Conservation (phyloP, 2,888 invertebrate species). For the Melanostoma mellinum region DNA sequence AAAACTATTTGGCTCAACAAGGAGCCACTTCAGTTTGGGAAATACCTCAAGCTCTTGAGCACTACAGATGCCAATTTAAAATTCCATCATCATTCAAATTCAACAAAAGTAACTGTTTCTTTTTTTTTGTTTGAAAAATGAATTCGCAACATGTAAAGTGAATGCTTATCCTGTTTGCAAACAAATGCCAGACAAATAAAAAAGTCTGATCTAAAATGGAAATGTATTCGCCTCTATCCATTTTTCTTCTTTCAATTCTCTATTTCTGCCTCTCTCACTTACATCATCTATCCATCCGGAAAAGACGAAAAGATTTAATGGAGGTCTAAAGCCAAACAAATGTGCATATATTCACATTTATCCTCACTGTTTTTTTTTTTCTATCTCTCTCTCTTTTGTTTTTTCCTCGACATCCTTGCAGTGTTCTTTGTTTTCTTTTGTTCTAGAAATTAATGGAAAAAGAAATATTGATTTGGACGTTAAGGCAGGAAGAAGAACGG, state of each 20-base stretch:
- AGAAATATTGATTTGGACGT: conserved; percentile 57
- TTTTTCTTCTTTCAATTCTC: conserved; percentile 24
- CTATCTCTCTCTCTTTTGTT: neutral
- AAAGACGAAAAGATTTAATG: conserved; percentile 64
- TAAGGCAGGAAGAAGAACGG: neutral
- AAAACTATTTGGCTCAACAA: too few species aligned
- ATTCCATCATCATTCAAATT: conserved; percentile 63
- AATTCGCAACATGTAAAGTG: conserved; percentile 67
- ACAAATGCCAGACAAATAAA: conserved; percentile 58
- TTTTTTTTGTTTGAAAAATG: conserved; percentile 26
- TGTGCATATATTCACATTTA: conserved; percentile 67
- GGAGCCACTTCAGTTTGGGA: neutral
- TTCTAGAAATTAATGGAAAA: conserved; percentile 68
- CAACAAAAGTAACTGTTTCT: conserved; percentile 20
- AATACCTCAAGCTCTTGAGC: conserved; percentile 8
- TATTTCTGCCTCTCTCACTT: conserved; percentile 8
- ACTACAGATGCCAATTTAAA: conserved; percentile 35
- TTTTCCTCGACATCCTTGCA: conserved; percentile 25
- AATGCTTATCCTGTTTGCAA: conserved; percentile 52
- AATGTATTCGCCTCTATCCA: conserved; percentile 62
- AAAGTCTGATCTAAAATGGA: conserved; percentile 65
- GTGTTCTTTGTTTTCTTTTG: conserved; percentile 37
- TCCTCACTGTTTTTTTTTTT: conserved; percentile 28
- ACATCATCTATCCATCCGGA: conserved; percentile 15
- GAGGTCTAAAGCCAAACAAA: conserved; percentile 70